Evolutionary conservation across 1,140 invertebrate species (phyloP).

Genomic region (Acromyrmex heyeri): DNA sequence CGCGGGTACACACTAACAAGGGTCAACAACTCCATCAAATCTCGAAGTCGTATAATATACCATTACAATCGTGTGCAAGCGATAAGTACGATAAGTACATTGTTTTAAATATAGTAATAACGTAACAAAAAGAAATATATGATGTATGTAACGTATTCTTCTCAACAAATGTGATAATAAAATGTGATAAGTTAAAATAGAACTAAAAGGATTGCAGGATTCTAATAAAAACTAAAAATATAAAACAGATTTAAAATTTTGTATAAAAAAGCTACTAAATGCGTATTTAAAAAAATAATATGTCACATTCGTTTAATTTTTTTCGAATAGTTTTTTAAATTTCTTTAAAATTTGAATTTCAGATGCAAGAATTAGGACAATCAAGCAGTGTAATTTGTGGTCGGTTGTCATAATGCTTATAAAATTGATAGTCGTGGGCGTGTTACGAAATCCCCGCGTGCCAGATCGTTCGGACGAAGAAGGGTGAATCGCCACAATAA

Average conservation of each 20-base stretch:
- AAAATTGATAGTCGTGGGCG: slow-evolving; percentile 55
- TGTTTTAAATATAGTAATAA: neutral
- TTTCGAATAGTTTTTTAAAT: neutral
- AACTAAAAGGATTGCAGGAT: neutral
- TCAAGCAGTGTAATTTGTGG: slow-evolving; percentile 28
- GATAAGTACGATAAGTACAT: neutral
- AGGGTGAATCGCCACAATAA: slow-evolving; percentile 71
- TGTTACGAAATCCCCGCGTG: slow-evolving; percentile 64
- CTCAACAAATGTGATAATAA: neutral
- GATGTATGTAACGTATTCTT: neutral
- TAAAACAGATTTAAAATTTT: neutral
- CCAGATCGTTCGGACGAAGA: slow-evolving; percentile 59
- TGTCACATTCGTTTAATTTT: neutral
- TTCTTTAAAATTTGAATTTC: neutral
- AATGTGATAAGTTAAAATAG: neutral
- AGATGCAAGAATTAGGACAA: neutral
- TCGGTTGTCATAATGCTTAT: slow-evolving; percentile 47
- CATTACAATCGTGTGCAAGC: neutral
- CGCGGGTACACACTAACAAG: slow-evolving; percentile 70
- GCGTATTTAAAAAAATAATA: neutral
- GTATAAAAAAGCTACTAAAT: neutral
- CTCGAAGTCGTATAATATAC: slow-evolving; percentile 66
- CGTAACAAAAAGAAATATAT: neutral
- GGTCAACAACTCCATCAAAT: slow-evolving; percentile 77
- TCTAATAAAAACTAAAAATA: neutral